phyloP scores from a whole-genome alignment of 2,888 invertebrate genomes.

The Conomelus anceps region DNA sequence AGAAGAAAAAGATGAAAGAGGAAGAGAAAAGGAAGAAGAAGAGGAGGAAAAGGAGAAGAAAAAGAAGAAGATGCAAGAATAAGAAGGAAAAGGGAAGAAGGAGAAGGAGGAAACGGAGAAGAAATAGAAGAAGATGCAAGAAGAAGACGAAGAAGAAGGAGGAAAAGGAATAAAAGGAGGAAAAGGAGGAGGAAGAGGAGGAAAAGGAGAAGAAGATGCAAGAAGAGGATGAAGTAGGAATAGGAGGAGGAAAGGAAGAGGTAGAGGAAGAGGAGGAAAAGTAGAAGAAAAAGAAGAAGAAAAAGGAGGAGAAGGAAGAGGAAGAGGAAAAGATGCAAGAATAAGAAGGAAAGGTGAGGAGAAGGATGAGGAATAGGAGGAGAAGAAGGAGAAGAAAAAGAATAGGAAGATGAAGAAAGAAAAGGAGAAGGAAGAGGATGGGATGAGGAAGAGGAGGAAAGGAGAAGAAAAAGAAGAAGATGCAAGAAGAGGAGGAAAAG shows the following conservation, averaged over 20 bases:
- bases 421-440: not conserved
- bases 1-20: too few relatives aligned
- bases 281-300: constrained; percentile 15
- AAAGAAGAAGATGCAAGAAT: constrained; percentile 36
- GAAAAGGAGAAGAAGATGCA: not conserved
- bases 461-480: not conserved
- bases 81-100: constrained; percentile 34
- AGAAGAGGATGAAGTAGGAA: constrained; percentile 3
- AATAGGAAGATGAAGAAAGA: not conserved
- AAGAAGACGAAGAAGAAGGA: not conserved
- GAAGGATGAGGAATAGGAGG: not conserved
- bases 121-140: constrained; percentile 35
- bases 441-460: not conserved
- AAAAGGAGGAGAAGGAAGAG: constrained; percentile 14
- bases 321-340: not conserved
- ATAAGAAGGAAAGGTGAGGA: not conserved
- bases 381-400: not conserved
- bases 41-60: not conserved
- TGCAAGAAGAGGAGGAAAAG: not conserved
- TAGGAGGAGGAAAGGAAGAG: constrained; percentile 16
- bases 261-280: constrained; percentile 17
- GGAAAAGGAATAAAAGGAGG: not conserved
- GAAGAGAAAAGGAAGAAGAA: too few relatives aligned
- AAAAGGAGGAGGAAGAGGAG: not conserved
- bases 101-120: constrained; percentile 41